Base-by-base conservation (phyloP, 1,140 invertebrate species). In the Trigoniulus corallinus region DNA sequence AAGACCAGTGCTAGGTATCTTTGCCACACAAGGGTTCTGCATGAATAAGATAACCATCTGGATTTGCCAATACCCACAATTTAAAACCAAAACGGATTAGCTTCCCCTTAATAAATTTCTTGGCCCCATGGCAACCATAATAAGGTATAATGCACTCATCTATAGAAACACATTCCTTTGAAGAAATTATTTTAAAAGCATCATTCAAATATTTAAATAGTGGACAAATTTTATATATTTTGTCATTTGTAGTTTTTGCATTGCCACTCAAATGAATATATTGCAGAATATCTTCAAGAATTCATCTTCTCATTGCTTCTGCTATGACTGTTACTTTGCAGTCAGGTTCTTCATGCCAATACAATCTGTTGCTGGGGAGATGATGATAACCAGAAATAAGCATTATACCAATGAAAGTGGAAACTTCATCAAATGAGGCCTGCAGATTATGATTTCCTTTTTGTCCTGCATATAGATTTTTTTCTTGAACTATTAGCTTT, bases 251-350 rank as follows among this genome's bases (percentile, higher is more conserved):
- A 46, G 60, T 53, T n/a, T 55, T 43, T 23, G 23, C 45, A 51
- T 66, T 64, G 49, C 64, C 58, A 29, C 41, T 27, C 13, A 63
- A 54, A 55, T 64, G 59, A 27, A 63, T 24, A 47, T 57, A 47
- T 54, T 34, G 47, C 27, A 54, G 24, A 47, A 60, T 53, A 48
- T 57, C 50, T 3, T 56, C 49, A 58, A 58, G 58, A 34, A 51
- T 45, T 44, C 54, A 51, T 53, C 50, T 47, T 45, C 52, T 44
- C 53, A 58, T 58, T 13, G 47, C 42, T 52, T 53, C 15, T 7
- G 53, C 39, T 10, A 60, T 52, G 18, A 57, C 23, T 27, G 44
- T 42, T 45, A 54, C 56, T 48, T 57, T 42, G 1, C 47, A 50
- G 44, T 59, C 54, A 40, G 53, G 18, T 21, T 25, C 24, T 3